Conservation (phyloP, 2,113 vertebrate genomes). For the Thalassarche chlororhynchos region DNA sequence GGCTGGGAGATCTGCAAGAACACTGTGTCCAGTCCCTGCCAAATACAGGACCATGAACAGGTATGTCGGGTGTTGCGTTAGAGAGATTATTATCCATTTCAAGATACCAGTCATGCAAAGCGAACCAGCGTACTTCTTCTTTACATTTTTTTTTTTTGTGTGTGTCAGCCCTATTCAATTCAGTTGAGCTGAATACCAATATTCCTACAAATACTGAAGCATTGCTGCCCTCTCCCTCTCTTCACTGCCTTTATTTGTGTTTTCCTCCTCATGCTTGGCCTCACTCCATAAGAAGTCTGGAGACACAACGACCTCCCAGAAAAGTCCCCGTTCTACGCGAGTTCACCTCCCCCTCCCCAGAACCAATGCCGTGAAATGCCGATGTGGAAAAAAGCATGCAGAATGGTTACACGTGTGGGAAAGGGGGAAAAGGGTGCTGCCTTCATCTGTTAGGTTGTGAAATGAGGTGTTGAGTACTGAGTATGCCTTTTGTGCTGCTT, state of each 20-base stretch:
- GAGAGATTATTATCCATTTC: not conserved
- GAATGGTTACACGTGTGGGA: not conserved
- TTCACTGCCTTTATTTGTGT: not conserved
- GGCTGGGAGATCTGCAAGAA: constrained; percentile 12
- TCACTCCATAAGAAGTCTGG: not conserved
- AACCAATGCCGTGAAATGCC: rapidly evolving
- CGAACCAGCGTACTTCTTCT: not conserved
- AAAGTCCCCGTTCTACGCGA: rapidly evolving
- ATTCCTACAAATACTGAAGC: not conserved
- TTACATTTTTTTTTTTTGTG: not conserved
- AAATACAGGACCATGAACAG: not conserved
- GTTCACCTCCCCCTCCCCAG: not conserved
- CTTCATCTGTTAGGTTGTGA: not conserved
- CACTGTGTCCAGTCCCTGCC: not conserved
- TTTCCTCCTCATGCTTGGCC: not conserved
- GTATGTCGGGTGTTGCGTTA: not conserved
- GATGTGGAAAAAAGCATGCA: rapidly evolving
- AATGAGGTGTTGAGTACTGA: not conserved
- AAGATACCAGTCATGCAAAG: not conserved
- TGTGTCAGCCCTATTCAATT: not conserved
- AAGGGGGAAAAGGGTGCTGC: not conserved
- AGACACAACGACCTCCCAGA: not conserved
- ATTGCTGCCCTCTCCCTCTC: not conserved
- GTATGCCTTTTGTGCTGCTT: not conserved
- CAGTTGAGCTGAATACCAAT: not conserved